phyloP scores from a whole-genome alignment of 2,888 invertebrate species.

The Perdita meconis region DNA sequence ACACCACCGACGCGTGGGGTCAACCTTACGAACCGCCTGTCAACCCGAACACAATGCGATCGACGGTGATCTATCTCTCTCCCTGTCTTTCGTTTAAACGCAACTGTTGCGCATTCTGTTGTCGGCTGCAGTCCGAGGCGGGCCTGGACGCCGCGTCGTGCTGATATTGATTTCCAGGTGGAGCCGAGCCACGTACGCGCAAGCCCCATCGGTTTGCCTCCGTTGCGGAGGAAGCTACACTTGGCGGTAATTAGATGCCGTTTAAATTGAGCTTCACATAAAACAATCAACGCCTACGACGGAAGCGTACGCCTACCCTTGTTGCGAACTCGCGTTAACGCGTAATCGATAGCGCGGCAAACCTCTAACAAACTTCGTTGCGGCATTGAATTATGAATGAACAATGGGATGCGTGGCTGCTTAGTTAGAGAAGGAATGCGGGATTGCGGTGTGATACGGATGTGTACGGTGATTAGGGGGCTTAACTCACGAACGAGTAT shows the following conservation, averaged over 20 bases:
- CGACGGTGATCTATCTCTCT: conserved; percentile 35
- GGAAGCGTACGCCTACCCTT: not conserved
- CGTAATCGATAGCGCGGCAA: conserved; percentile 8
- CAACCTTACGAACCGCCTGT: conserved; percentile 35
- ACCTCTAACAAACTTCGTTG: not conserved
- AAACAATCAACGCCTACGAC: conserved; percentile 31
- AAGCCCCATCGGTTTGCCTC: conserved; percentile 64
- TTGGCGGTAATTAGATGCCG: conserved; percentile 62
- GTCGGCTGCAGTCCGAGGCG: conserved; percentile 64
- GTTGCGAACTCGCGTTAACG: not conserved
- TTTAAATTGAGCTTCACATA: conserved; percentile 37
- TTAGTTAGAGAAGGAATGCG: not conserved
- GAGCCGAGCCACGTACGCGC: conserved; percentile 72
- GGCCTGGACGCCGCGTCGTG: conserved; percentile 71
- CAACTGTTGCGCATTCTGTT: conserved; percentile 80
- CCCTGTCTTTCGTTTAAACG: conserved; percentile 48
- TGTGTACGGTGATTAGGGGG: not conserved
- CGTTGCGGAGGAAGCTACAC: conserved; percentile 36
- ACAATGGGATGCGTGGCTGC: not conserved
- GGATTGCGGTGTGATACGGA: not conserved
- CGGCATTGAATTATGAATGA: not conserved
- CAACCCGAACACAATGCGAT: conserved; percentile 8
- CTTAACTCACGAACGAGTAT: too few relatives aligned
- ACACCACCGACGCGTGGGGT: not conserved
- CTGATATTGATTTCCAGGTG: conserved; percentile 78